Percentiles rank a stretch among this genome's conserved stretches.
These are phyloP conservation scores for Meloe dianella DNA, from an alignment of 2,888 invertebrate species.

Conservation along the genomic window DNA sequence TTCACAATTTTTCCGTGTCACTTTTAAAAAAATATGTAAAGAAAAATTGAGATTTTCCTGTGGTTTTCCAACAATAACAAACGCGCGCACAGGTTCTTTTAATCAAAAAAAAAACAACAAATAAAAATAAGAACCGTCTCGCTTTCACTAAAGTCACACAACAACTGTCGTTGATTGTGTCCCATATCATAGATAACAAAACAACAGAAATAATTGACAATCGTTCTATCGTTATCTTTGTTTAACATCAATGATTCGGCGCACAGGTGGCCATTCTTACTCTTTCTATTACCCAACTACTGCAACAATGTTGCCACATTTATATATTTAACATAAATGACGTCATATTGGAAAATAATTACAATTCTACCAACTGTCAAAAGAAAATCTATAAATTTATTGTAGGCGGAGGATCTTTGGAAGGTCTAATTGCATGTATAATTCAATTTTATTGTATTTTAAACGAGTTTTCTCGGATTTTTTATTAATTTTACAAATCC, in stretches of 20 bases:
- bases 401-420: too few species aligned
- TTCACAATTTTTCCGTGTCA: background rate
- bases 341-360: background rate
- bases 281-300: background rate
- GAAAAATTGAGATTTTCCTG: background rate
- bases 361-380: background rate
- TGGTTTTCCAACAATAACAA: background rate
- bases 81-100: conserved; percentile 11
- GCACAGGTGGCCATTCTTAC: background rate
- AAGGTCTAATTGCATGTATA: too few species aligned
- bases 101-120: too few species aligned
- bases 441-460: too few species aligned
- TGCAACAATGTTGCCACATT: conserved; percentile 8
- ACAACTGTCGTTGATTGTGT: background rate
- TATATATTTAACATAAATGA: background rate
- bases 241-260: conserved; percentile 4
- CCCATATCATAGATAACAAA: background rate
- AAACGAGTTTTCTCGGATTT: too few species aligned
- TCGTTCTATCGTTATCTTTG: background rate
- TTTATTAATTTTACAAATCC: too few species aligned
- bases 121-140: background rate
- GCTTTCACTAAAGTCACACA: background rate
- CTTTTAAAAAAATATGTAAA: background rate
- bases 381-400: conserved; percentile 1
- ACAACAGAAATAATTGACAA: background rate